These are phyloP conservation scores for Epinotia nisella DNA, from an alignment of 2,888 invertebrate species.

Conservation along the genomic window DNA sequence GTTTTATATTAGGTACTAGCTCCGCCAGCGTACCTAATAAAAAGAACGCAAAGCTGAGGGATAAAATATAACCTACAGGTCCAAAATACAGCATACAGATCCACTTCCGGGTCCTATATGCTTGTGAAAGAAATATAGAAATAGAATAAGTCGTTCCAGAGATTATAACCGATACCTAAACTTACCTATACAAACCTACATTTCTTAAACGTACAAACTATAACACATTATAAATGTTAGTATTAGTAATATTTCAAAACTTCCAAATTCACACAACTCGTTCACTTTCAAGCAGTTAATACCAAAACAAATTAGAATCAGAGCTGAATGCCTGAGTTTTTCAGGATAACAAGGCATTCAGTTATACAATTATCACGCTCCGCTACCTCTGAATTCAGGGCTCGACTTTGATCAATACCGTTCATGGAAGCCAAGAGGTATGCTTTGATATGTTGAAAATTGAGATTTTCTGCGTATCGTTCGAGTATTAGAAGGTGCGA, in stretches of 20 bases:
- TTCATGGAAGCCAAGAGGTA: slow-evolving; percentile 12
- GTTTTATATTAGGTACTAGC: too few relatives aligned
- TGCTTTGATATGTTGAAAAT: slow-evolving; percentile 14
- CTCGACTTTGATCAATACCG: slow-evolving; percentile 26
- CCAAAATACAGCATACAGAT: too few relatives aligned
- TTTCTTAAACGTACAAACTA: too few relatives aligned
- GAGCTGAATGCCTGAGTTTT: slow-evolving; percentile 1
- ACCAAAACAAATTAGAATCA: background rate
- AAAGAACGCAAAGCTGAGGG: too few relatives aligned
- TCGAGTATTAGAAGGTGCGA: background rate
- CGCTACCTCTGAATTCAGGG: slow-evolving; percentile 18
- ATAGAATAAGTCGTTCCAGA: too few relatives aligned
- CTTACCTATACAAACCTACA: too few relatives aligned
- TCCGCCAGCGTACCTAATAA: too few relatives aligned
- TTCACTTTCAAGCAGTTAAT: background rate
- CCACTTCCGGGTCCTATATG: too few relatives aligned
- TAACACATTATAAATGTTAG: too few relatives aligned
- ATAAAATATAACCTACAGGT: too few relatives aligned
- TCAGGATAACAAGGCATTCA: background rate
- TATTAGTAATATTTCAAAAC: background rate
- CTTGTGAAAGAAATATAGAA: too few relatives aligned
- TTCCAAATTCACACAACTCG: background rate
- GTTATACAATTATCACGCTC: slow-evolving; percentile 19
- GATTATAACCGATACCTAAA: too few relatives aligned
- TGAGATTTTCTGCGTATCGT: background rate